Base-by-base conservation (phyloP, 2,797 vertebrate genomes). In the Acrocephalus scirpaceus region DNA sequence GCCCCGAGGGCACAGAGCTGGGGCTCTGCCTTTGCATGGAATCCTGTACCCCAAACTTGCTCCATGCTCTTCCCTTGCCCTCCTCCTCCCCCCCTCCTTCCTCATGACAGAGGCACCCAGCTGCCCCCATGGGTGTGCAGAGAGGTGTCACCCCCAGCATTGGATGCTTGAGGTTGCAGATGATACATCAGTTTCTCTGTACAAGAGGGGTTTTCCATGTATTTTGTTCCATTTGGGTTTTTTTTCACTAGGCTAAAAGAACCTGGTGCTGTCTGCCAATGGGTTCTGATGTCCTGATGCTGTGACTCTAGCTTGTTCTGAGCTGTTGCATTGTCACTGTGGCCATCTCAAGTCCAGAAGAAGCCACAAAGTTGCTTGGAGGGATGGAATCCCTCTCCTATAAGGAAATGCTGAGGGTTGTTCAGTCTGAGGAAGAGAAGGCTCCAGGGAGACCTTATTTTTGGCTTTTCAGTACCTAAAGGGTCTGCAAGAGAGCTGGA, bases 1-100 rank as follows among this genome's bases (percentile, higher is more conserved):
- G 19, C 17, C 74, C 58, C 0, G 0, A 53, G 77, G 53, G 32
- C 62, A n/a, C 3, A 2, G 40, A 60, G 53, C 61, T 0, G 2
- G 30, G 36, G n/a, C 7, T 53, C 16, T 88, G 54, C 45, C 50
- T 88, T 5, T 5, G 4, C 25, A 0, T 20, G 54, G 29, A 50
- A 30, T 66, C 44, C 40, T 40, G 23, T 51, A 34, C 32, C 51
- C 38, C 44, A 38, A 6, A 27, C 69, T 50, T 67, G 9, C 50
- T 57, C 51, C 1, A 0, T 29, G 32, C 23, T 67, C 54, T 38
- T 73, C 44, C 7, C 17, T 57, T 58, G 16, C 67, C 48, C 13
- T 83, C 40, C 17, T 77, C 5, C 16, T 84, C 44, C 32, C 9
- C 20, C 20, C 20, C 22, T 30, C 40, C 32, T 71, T 81, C 15